These are phyloP conservation scores for Lamproptera curius DNA, from an alignment of 2,888 invertebrate species.

Conservation along the genomic window DNA sequence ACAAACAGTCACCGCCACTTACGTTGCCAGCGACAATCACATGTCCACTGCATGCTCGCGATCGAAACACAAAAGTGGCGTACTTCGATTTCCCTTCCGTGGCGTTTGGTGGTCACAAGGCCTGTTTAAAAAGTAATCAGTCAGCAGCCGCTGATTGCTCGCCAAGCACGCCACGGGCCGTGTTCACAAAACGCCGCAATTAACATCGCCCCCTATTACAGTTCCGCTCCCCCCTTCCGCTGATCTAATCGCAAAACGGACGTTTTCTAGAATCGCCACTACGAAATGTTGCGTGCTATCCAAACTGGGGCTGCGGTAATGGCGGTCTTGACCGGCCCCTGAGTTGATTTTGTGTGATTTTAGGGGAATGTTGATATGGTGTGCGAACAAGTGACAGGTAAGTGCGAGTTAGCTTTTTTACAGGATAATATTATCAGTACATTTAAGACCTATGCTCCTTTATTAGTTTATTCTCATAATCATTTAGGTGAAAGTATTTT, in stretches of 20 bases:
- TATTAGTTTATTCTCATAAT: too few species aligned
- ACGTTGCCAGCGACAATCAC: slow-evolving; percentile 47
- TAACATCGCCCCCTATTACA: slow-evolving; percentile 57
- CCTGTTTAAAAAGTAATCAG: slow-evolving; percentile 79
- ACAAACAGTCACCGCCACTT: slow-evolving; percentile 40
- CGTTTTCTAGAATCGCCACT: slow-evolving; percentile 77
- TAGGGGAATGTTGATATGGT: too few species aligned
- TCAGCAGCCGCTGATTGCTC: slow-evolving; percentile 74
- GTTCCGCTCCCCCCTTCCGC: slow-evolving; percentile 37
- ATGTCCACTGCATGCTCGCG: slow-evolving; percentile 50
- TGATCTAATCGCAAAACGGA: slow-evolving; percentile 77
- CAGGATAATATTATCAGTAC: too few species aligned
- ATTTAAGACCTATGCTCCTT: too few species aligned
- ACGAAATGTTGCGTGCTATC: slow-evolving; percentile 70
- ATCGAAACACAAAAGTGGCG: slow-evolving; percentile 51
- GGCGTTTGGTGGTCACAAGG: slow-evolving; percentile 74
- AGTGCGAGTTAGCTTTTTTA: too few species aligned
- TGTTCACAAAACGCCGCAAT: slow-evolving; percentile 79
- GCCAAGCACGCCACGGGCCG: slow-evolving; percentile 70
- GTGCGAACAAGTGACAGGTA: too few species aligned
- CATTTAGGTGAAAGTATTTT: too few species aligned
- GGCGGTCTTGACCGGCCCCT: slow-evolving; percentile 29
- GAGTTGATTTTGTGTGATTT: too few species aligned
- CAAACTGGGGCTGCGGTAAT: slow-evolving; percentile 31
- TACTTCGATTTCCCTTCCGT: slow-evolving; percentile 67